Base-by-base conservation (phyloP, 2,797 vertebrate species). In the Rhinichthys osculus region DNA sequence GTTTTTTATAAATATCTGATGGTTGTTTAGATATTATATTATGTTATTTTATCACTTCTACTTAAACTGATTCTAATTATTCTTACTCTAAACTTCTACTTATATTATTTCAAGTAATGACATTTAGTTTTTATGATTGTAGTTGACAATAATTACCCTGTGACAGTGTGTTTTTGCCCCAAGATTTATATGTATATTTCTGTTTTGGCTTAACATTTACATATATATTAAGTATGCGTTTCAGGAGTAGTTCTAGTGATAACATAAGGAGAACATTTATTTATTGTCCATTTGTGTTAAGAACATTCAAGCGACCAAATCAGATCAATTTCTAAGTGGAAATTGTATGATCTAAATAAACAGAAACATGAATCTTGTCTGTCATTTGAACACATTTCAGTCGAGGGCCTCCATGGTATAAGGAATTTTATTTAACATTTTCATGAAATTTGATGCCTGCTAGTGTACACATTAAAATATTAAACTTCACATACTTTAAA, bases 391-490 rank as follows among this genome's bases (percentile, higher is more conserved):
- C 40, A 74, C 57, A 74, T 83, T 74, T 50, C 54, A 83, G 71
- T 83, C 82, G 23, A 71, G 64, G 50, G 35, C 74, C 35, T 85
- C 72, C 54, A 7, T 76, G 81, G 66, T 78, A 78, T 33, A 74
- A 83, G 81, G 84, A 83, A 71, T 83, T 88, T 86, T 87, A 87
- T 85, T 85, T 44, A 30, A 87, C 80, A 83, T 87, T 87, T 44
- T 79, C 76, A 78, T 79, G 67, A 82, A 80, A 42, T 67, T 35
- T 52, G 85, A 82, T 47, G 81, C 70, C 54, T 80, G 38, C 54
- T 30, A 82, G 74, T 85, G 80, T 86, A 88, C 77, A 88, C 84
- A 88, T 66, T 86, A 67, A 82, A 82, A 88, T 78, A 84, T 64
- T 73, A 62, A 82, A 85, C 85, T 70, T 83, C 84, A 88, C 84